Percentiles rank a stretch among this genome's conserved stretches.
Conservation (phyloP, 2,113 vertebrate genomes). For the Archocentrus centrarchus region DNA sequence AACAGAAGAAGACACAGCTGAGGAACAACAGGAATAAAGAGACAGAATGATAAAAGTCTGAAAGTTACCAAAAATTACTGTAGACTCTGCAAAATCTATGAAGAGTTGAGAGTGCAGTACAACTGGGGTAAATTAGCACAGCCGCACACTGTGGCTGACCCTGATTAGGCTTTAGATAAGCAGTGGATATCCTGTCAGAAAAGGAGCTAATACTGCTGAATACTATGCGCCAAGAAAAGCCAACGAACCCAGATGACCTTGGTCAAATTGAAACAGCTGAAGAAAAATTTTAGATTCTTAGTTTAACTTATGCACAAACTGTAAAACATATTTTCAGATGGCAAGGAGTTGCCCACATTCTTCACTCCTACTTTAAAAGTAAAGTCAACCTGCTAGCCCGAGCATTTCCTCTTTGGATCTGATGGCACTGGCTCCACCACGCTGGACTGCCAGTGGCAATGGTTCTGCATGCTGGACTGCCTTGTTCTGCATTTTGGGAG, state of each 20-base stretch:
- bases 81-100: slow-evolving; percentile 11
- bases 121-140: slow-evolving; percentile 27
- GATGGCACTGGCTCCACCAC: neutral
- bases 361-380: neutral
- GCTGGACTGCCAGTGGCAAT: neutral
- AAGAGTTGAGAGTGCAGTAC: slow-evolving; percentile 16
- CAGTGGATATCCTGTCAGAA: slow-evolving; percentile 38
- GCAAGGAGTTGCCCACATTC: neutral
- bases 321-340: neutral
- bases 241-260: slow-evolving; percentile 18
- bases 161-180: slow-evolving; percentile 41
- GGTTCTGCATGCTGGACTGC: neutral
- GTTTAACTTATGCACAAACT: neutral
- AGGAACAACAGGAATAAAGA: slow-evolving; percentile 12
- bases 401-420: neutral
- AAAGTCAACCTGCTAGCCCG: neutral
- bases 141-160: slow-evolving; percentile 29
- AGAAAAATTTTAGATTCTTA: slow-evolving; percentile 2
- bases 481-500: neutral
- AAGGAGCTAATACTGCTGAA: slow-evolving; percentile 5
- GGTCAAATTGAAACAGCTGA: slow-evolving; percentile 3
- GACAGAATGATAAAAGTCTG: neutral
- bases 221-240: neutral
- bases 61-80: slow-evolving; percentile 25
- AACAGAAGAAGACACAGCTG: neutral